Base-by-base conservation (phyloP, 2,797 vertebrate genomes). In the Muscicapa striata region DNA sequence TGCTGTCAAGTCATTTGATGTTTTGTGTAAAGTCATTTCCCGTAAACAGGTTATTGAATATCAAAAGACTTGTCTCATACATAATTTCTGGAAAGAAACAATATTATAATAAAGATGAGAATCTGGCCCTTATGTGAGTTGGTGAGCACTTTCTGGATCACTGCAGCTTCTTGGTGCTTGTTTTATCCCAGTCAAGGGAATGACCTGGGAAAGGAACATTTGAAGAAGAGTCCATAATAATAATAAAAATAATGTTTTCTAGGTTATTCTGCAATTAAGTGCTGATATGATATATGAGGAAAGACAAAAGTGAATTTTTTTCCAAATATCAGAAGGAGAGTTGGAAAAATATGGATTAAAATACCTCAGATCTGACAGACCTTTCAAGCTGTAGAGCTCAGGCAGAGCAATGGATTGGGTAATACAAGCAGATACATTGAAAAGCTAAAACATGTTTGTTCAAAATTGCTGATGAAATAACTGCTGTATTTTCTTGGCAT, bases 1-100 rank as follows among this genome's bases (percentile, higher is more conserved):
- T 97, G 73, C 95, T 96, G 89, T 94, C 96, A 96, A 81, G 62
- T 93, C 80, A 90, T 94, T 94, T 96, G 95, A 97, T 95, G 94
- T 96, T 95, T 95, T 94, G 77, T 96, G 91, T 93, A 94, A 89
- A 95, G 90, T 81, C 84, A 92, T 91, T 94, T 97, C 84, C 91
- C 7, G 10, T 93, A 97, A 96, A 93, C 94, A 96, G 79, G 87
- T 93, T 92, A 93, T 85, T 97, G 92, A 89, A 93, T 96, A 97
- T 97, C 94, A 96, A 96, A 96, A 94, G 79, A 61, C 84, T 95
- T 93, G 86, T 92, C 92, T 96, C 73, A 52, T 88, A 69, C 80
- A 88, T 92, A 84, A 67, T 76, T 88, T 95, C 83, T 81, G 13
- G 55, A 79, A 88, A 86, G 67, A 84, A 89, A 94, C 69, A 82